Base-by-base conservation (phyloP, 2,113 vertebrate genomes). In the Mastomys natalensis region DNA sequence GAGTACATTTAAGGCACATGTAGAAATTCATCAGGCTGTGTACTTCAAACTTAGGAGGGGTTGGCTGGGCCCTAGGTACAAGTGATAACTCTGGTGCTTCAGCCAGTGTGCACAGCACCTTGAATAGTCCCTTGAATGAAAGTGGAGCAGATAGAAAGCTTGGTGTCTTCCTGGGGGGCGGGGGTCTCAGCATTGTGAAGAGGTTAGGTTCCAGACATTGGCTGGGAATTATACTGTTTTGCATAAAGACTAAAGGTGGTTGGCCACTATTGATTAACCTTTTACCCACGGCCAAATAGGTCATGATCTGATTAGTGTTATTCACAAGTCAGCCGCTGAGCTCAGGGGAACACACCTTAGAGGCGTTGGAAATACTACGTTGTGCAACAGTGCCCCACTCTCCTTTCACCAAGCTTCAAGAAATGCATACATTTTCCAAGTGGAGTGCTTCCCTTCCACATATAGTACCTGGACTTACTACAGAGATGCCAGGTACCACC, bases 351-450 rank as follows among this genome's bases (percentile, higher is more conserved):
- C 81, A 78, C 3, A 40, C 40, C n/a, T 26, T 84, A 76, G 89
- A 80, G 5, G 21, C 22, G 12, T 66, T 8, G 48, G 70, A 95
- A 87, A 62, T 40, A n/a, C 1, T 43, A 72, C 40, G 70, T 22
- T 19, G 26, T 48, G 26, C 37, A 77, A 58, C 11, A 82, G 40
- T 86, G 16, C 62, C 21, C n/a, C 40, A 85, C 55, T 40, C 51
- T 81, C 51, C 76, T 93, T 95, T n/a, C 76, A 85, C 37, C 48
- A 87, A 70, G 72, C 22, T 84, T 60, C 87, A 60, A 92, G 45
- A 37, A 82, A 89, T 10, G 94, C 89, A 16, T 3, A 66, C n/a
- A n/a, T 58, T 37, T 77, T 70, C 43, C 43, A 68, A 87, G 7
- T n/a, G 60, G 55, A 87, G 2, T 24, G 29, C 17, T 89, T n/a